Evolutionary conservation across 30 jellyfish, hydroid and myxozoan genomes (phyloP).

Genomic region (Cassiopea andromeda): DNA sequence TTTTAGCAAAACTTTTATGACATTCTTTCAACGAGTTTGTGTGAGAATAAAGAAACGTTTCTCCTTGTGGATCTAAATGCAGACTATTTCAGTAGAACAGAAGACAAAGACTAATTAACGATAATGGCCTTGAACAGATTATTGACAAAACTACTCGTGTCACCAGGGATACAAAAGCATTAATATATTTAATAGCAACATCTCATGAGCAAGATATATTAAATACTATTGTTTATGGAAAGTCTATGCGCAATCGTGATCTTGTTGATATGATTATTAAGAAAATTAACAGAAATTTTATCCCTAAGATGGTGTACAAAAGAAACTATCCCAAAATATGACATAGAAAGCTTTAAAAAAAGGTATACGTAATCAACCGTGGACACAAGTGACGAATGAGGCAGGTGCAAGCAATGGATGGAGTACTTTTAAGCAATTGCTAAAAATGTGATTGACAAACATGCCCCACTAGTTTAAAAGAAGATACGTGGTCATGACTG

Average conservation of each 20-base stretch:
- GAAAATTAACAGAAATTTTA: constrained; percentile 14
- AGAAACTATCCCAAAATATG: constrained; percentile 37
- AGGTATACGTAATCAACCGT: constrained; percentile 22
- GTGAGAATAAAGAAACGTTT: constrained; percentile 14
- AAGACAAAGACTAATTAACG: constrained; percentile 35
- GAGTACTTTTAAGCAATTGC: constrained; percentile 22
- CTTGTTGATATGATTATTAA: constrained; percentile 48
- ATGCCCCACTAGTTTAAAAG: constrained; percentile 47
- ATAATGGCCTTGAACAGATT: constrained; percentile 22
- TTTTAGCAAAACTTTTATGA: constrained; percentile 15
- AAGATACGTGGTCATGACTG: constrained; percentile 39
- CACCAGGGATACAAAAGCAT: constrained; percentile 21
- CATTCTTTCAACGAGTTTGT: background rate
- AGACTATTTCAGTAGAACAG: constrained; percentile 21
- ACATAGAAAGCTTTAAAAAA: constrained; percentile 14
- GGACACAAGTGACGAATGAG: constrained; percentile 48
- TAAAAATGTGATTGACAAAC: constrained; percentile 48
- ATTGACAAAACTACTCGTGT: constrained; percentile 31
- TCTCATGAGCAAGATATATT: constrained; percentile 38
- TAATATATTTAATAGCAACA: constrained; percentile 38
- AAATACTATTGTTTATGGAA: constrained; percentile 41
- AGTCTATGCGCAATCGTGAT: constrained; percentile 48
- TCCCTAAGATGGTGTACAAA: background rate
- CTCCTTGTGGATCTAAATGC: constrained; percentile 55
- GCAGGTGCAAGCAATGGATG: constrained; percentile 32